Percentiles rank a stretch among this genome's conserved stretches.
Conservation (phyloP, 2,888 invertebrate genomes). For the Metallyticus violacea region DNA sequence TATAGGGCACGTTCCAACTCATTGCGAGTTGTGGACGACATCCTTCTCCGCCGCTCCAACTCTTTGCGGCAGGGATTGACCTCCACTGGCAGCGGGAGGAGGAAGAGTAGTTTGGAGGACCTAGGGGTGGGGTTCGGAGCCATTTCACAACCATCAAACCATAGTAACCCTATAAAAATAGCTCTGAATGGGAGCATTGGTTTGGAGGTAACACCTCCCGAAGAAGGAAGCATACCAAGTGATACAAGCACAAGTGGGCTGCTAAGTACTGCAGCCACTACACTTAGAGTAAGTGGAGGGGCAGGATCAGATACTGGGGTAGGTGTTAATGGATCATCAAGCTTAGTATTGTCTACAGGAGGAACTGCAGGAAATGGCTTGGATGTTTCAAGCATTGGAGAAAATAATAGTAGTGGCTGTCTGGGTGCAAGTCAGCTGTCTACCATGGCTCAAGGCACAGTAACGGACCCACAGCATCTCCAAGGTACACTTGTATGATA, state of each 20-base stretch:
- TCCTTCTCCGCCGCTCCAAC: conserved; percentile 76
- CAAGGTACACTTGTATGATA: conserved; percentile 95
- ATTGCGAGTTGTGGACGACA: conserved; percentile 81
- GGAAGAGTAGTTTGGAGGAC: conserved; percentile 83
- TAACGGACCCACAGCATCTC: conserved; percentile 67
- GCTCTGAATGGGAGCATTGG: conserved; percentile 84
- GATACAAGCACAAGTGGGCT: conserved; percentile 53
- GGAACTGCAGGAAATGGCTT: neutral
- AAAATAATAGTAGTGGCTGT: neutral
- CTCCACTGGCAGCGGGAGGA: conserved; percentile 57
- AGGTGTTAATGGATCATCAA: conserved; percentile 50
- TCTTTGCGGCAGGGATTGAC: conserved; percentile 79
- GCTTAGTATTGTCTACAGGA: conserved; percentile 34
- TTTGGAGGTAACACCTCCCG: conserved; percentile 69
- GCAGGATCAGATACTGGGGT: conserved; percentile 31
- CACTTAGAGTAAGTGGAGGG: neutral
- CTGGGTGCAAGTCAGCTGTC: neutral
- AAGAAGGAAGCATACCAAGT: conserved; percentile 57
- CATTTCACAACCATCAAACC: conserved; percentile 57
- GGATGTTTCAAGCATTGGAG: neutral
- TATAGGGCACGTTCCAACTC: conserved; percentile 83
- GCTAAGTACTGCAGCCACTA: conserved; percentile 30
- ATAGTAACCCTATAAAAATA: conserved; percentile 76
- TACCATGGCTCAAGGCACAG: conserved; percentile 36
- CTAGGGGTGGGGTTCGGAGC: conserved; percentile 64